Evolutionary conservation across 2,888 invertebrate species (phyloP), one percentile per base, ranked within the genome.

Genomic region (Drosophila eohydei): DNA sequence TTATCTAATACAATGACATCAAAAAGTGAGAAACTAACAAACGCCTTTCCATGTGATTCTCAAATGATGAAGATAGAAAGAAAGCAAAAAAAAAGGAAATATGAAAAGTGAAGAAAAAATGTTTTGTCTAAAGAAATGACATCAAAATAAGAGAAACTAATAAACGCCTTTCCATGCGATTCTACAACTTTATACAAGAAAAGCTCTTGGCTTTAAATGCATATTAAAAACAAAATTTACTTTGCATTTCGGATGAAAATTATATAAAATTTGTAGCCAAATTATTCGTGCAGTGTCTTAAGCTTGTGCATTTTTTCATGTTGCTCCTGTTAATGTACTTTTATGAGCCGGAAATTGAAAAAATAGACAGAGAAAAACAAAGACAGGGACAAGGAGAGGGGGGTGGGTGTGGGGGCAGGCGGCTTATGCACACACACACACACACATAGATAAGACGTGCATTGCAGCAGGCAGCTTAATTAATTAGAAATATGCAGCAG

Each of bases 401-500:
- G 44, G 1, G 26, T 3, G 26, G 4, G 14, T 0, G 44, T 11
- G 7, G 4, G 16, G 11, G 5, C 46, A 21, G 41, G 38, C 34
- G 36, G 32, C 28, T 28, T 21, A 26, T 32, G 30, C 40, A n/a
- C 34, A 30, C 12, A 52, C 14, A 28, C 34, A 43, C 50, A 11
- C n/a, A 36, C 12, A 43, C 21, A 52, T 28, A 51, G 48, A 51
- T 64, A 76, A 56, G 66, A 74, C 36, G 70, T 66, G 51, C 44
- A 74, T 28, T 78, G 74, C 74, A 74, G 72, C 56, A 78, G 72
- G 83, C 81, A 76, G 75, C 73, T 81, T 84, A 83, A 84, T 86
- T 86, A 84, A 86, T 83, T 81, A 78, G 76, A 85, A 83, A 83
- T 86, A 83, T 86, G 86, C 81, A 86, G 74, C 81, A 77, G 44